A percentile compares a stretch with the other conserved stretches of the same genome.
Conservation (phyloP, 2,797 vertebrate species). For the Sebastes paucispinis region DNA sequence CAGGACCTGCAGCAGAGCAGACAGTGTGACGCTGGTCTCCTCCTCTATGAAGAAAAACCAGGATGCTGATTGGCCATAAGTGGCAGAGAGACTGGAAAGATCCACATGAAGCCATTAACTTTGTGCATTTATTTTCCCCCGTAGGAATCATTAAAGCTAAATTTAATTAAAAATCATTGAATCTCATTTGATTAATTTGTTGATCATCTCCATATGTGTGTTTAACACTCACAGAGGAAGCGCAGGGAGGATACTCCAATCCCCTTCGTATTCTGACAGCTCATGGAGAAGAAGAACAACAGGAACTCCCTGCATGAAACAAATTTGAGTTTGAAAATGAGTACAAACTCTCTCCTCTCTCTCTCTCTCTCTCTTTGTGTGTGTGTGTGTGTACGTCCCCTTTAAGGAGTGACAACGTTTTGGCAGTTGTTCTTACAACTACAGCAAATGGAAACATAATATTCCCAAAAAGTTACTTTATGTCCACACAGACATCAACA, state of each 20-base stretch:
- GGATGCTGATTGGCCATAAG: conserved; percentile 71
- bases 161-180: not conserved
- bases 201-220: not conserved
- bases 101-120: not conserved
- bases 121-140: not conserved
- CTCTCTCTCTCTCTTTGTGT: not conserved
- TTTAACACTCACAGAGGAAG: conserved; percentile 77
- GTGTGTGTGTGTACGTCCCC: not conserved
- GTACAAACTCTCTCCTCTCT: no score
- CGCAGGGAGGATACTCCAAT: conserved; percentile 88
- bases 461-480: not conserved
- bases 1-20: conserved; percentile 82
- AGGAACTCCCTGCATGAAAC: conserved; percentile 79
- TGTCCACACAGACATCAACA: not conserved
- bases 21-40: conserved; percentile 84
- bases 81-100: conserved; percentile 58
- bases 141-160: not conserved
- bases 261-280: conserved; percentile 82
- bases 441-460: not conserved
- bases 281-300: conserved; percentile 86
- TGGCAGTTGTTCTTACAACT: not conserved
- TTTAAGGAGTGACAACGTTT: no score
- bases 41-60: conserved; percentile 94
- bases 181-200: not conserved
- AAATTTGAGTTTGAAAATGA: not conserved